These are phyloP conservation scores for Acanthochromis polyacanthus DNA, from an alignment of 2,113 vertebrate genomes.

Conservation along the genomic window DNA sequence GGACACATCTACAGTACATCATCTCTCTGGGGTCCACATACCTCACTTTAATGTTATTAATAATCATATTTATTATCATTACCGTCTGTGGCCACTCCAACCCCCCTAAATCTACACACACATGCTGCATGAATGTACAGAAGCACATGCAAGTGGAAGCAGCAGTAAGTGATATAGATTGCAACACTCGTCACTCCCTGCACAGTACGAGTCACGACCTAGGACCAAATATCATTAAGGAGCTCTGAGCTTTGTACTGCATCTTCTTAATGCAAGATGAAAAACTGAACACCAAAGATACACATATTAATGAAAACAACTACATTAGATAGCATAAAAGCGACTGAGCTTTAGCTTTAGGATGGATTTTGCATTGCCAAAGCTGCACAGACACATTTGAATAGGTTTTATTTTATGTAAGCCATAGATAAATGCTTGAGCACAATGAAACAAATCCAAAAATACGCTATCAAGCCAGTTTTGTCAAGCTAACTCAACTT, in stretches of 20 bases:
- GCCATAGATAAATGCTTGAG: too few relatives aligned
- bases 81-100: conserved; percentile 50
- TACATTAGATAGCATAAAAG: too few relatives aligned
- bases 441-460: too few relatives aligned
- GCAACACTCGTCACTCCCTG: conserved; percentile 44
- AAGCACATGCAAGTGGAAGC: conserved; percentile 13
- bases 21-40: conserved; percentile 53
- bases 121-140: conserved; percentile 15
- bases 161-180: conserved; percentile 67
- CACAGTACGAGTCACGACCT: conserved; percentile 55
- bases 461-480: too few relatives aligned
- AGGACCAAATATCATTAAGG: conserved; percentile 50
- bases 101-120: conserved; percentile 1
- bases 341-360: too few relatives aligned
- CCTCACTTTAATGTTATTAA: conserved; percentile 69
- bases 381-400: too few relatives aligned
- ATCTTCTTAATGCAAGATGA: too few relatives aligned
- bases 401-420: too few relatives aligned
- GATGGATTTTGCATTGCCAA: too few relatives aligned
- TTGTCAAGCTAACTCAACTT: too few relatives aligned
- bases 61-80: conserved; percentile 75
- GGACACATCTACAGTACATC: conserved; percentile 50
- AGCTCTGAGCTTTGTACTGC: background rate
- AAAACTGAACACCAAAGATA: too few relatives aligned
- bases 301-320: too few relatives aligned